Evolutionary conservation across 2,113 vertebrate species (phyloP), one percentile per base, ranked within the genome.

Genomic region (Melanocharis versteri): DNA sequence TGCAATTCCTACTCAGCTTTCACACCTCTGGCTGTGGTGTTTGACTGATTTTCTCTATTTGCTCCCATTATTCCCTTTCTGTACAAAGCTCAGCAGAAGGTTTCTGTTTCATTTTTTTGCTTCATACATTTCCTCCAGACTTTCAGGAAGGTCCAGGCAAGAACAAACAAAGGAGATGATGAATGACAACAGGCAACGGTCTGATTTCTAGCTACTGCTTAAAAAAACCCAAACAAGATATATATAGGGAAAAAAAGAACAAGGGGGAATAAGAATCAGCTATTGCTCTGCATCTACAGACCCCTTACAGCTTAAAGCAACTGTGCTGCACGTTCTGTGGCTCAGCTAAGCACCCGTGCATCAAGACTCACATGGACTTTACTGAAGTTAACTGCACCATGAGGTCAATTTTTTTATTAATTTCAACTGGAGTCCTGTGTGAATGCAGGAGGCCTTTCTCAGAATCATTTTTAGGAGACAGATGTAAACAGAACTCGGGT

Each of bases 321-420:
- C 24, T 6, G 14, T 16, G 17, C 23, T 35, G 21, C 13, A 18
- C 4, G 4, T 39, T 37, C 62, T 77, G 39, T n/a, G 26, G 65
- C 28, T 70, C 71, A 81, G 62, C 24, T 51, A 47, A 51, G n/a
- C 33, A 72, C 11, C 8, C 0, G 0, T n/a, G 28, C 11, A 28
- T 23, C 42, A 44, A 51, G 73, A 75, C 53, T 87, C 69, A 65
- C 10, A 61, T 7, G 11, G 37, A 57, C 61, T 18, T 47, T 17
- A 30, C 39, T 30, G 45, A 53, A 40, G 11, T 57, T 61, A 77
- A 72, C 11, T 53, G 24, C 40, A 91, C 23, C 64, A 70, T 4
- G 15, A 64, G 40, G 24, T 61, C 3, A 8, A 13, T 5, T 53
- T 47, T 69, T 71, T 72, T 15, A 44, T 60, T 37, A 65, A 83